Evolutionary conservation across 2,888 invertebrate species (phyloP).

Genomic region (Mythimna lalbum): DNA sequence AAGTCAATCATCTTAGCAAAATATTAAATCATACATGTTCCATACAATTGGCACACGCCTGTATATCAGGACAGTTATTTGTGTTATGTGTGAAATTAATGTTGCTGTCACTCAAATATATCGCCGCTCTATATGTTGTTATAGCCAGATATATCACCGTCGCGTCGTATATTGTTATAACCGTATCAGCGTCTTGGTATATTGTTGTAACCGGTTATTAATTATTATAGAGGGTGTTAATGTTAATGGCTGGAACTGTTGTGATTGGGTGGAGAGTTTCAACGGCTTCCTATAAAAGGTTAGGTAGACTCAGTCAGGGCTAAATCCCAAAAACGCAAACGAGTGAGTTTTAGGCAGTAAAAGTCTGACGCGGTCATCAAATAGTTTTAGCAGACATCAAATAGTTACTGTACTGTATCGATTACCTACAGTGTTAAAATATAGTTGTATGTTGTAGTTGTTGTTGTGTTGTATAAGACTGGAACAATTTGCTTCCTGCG

Average conservation of each 20-base stretch:
- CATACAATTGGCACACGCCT: conserved; percentile 32
- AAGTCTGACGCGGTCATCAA: no score
- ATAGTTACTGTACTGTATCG: no score
- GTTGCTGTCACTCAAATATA: conserved; percentile 55
- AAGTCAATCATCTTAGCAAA: conserved; percentile 20
- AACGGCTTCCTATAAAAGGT: neutral
- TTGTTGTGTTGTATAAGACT: no score
- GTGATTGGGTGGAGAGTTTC: conserved; percentile 5
- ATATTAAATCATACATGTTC: conserved; percentile 13
- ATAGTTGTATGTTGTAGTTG: no score
- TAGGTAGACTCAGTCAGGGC: no score
- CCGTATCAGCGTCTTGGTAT: neutral
- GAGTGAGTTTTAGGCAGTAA: no score
- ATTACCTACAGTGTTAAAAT: no score
- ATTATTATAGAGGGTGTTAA: conserved; percentile 41
- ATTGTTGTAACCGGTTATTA: conserved; percentile 34
- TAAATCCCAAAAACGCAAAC: no score
- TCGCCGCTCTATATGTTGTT: conserved; percentile 8
- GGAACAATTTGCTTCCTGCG: no score
- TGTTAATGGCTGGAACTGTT: conserved; percentile 28
- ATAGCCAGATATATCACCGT: conserved; percentile 13
- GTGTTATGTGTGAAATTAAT: conserved; percentile 46
- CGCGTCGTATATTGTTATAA: conserved; percentile 18
- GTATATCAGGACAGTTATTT: conserved; percentile 21
- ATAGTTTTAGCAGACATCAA: no score